Base-by-base conservation (phyloP, 1,140 invertebrate species). In the Aradophagus sp. region DNA sequence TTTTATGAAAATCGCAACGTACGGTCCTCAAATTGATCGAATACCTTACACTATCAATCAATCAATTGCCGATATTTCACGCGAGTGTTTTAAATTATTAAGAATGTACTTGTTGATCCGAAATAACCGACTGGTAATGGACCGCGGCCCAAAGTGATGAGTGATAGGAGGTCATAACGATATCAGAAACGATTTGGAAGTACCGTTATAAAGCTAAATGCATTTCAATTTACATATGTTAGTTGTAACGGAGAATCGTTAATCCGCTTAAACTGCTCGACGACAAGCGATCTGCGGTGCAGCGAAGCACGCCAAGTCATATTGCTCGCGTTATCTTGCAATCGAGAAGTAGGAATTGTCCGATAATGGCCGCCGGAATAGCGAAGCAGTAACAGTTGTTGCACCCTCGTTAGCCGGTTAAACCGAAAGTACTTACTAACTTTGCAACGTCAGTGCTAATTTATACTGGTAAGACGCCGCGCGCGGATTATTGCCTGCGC, bases 261-360 rank as follows among this genome's bases (percentile, higher is more conserved):
- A 78, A 75, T 66, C 67, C 50, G 59, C 53, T 70, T 70, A 71
- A 77, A 74, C 58, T 56, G 38, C 61, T 44, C 41, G 47, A 55
- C 59, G 55, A 66, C 65, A 66, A 70, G 59, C 50, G 56, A 62
- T 58, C 61, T 72, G 63, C 32, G 63, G 48, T 41, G 31, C 34
- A 6, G 50, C 47, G 35, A 61, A 55, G 67, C 73, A 59, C n/a
- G 67, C 55, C 41, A 44, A 73, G 34, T 73, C 67, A 71, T 70
- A 72, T 76, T 58, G 50, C 65, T 52, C 34, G 59, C 61, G 73
- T 71, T 74, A 79, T 79, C 74, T 77, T 45, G 47, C 71, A 70
- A 71, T 70, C 69, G 70, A 62, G 65, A 63, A 75, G 68, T 73
- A 67, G 48, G 61, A 78, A 78, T 78, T 72, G 69, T 71, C 56